Evolutionary conservation across 30 jellyfish, hydroid and myxozoan species (phyloP).

Genomic region (Mastigias papua): DNA sequence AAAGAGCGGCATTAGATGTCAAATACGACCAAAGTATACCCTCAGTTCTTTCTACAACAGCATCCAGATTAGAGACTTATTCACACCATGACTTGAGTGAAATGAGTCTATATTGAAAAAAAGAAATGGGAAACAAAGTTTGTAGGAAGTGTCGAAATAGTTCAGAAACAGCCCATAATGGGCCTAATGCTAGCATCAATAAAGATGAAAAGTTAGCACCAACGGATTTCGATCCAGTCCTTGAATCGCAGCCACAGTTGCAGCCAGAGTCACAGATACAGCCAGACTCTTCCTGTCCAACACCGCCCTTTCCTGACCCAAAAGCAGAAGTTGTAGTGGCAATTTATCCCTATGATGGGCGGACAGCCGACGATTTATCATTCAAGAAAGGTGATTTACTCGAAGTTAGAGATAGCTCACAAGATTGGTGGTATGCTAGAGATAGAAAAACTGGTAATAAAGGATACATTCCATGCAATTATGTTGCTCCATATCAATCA

Average conservation of each 20-base stretch:
- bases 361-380: constrained; percentile 92
- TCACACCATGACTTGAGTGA: not conserved
- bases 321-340: constrained; percentile 93
- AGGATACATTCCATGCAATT: constrained; percentile 95
- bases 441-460: constrained; percentile 80
- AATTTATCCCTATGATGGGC: constrained; percentile 82
- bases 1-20: not conserved
- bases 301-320: constrained; percentile 97
- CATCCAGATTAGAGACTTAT: not conserved
- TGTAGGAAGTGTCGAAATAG: constrained; percentile 39
- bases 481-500: constrained; percentile 87
- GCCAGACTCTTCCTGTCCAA: constrained; percentile 90
- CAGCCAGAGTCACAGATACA: not conserved
- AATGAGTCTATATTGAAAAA: not conserved
- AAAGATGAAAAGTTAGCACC: not conserved
- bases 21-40: not conserved
- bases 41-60: not conserved
- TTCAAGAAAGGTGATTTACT: constrained; percentile 87
- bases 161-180: not conserved
- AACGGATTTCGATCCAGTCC: not conserved
- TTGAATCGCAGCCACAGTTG: not conserved
- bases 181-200: not conserved
- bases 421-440: constrained; percentile 98
- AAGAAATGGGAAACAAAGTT: constrained; percentile 39
- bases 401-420: constrained; percentile 85